These are phyloP conservation scores for Ochotona curzoniae DNA, from an alignment of 2,113 vertebrate genomes.

Conservation along the genomic window DNA sequence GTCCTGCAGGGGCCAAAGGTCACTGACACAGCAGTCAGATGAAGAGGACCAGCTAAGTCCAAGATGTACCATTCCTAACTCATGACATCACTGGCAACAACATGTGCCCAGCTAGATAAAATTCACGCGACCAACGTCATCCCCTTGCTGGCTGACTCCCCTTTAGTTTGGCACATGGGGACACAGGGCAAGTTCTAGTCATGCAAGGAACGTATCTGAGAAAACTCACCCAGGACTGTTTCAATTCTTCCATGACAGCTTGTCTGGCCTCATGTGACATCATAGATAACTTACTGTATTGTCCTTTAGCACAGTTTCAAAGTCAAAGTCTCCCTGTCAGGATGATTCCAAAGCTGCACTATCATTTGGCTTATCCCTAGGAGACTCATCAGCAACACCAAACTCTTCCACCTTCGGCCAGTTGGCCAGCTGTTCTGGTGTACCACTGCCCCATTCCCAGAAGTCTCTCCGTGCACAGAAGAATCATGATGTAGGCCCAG, in stretches of 20 bases:
- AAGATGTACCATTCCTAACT: background rate
- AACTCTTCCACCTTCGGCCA: background rate
- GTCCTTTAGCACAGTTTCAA: background rate
- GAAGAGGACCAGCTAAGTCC: background rate
- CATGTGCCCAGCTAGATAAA: background rate
- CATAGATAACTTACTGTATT: background rate
- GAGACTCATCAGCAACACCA: conserved; percentile 41
- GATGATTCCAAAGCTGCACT: background rate
- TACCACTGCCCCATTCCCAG: background rate
- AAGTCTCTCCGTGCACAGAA: background rate
- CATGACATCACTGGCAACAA: background rate
- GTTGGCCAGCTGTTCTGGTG: background rate
- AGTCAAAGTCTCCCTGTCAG: background rate
- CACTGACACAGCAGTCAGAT: background rate
- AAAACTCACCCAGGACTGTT: background rate
- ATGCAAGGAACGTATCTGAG: background rate
- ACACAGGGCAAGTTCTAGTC: background rate
- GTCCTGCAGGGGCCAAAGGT: background rate
- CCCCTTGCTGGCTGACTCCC: background rate
- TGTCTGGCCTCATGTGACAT: background rate
- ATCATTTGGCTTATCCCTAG: background rate
- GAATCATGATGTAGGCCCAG: background rate
- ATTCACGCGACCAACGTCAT: background rate
- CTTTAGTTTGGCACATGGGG: background rate
- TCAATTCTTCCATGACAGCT: background rate